Conservation (phyloP, 1,140 invertebrate genomes). For the Agraylea sexmaculata region DNA sequence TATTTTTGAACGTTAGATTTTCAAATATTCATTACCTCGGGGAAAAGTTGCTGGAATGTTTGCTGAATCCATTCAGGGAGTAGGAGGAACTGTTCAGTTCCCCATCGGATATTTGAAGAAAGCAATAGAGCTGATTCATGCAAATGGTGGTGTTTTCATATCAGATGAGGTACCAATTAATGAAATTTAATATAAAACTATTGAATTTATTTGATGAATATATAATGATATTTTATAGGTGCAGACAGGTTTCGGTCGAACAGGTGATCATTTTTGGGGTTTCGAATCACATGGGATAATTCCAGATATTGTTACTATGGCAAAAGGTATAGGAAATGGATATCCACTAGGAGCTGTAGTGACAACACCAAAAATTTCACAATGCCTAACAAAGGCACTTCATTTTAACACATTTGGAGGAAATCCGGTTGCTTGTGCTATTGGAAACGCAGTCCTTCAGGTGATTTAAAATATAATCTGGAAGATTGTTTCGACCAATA, state of each 20-base stretch:
- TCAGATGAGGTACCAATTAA: slow-evolving; percentile 69
- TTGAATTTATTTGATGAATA: neutral
- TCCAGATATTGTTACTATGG: slow-evolving; percentile 89
- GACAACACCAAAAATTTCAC: slow-evolving; percentile 76
- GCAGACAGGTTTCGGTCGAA: slow-evolving; percentile 91
- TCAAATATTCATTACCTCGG: slow-evolving; percentile 62
- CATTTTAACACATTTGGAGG: slow-evolving; percentile 97
- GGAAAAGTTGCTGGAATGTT: slow-evolving; percentile 77
- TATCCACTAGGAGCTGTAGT: slow-evolving; percentile 91
- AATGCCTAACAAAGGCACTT: slow-evolving; percentile 55
- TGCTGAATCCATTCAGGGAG: slow-evolving; percentile 90
- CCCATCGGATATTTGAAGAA: slow-evolving; percentile 78
- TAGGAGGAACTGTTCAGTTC: slow-evolving; percentile 85
- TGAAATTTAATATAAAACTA: neutral
- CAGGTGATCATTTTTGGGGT: slow-evolving; percentile 91
- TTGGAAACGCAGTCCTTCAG: slow-evolving; percentile 81
- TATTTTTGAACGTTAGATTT: slow-evolving; percentile 28
- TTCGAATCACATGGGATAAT: slow-evolving; percentile 76
- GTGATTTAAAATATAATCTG: slow-evolving; percentile 50
- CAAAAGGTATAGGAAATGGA: slow-evolving; percentile 85
- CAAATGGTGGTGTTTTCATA: slow-evolving; percentile 77
- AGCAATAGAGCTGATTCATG: slow-evolving; percentile 66
- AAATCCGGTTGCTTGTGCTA: slow-evolving; percentile 80
- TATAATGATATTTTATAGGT: slow-evolving; percentile 42
- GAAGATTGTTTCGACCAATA: too few relatives aligned